phyloP scores from a whole-genome alignment of 2,888 invertebrate species.

The Apotomis betuletana region DNA sequence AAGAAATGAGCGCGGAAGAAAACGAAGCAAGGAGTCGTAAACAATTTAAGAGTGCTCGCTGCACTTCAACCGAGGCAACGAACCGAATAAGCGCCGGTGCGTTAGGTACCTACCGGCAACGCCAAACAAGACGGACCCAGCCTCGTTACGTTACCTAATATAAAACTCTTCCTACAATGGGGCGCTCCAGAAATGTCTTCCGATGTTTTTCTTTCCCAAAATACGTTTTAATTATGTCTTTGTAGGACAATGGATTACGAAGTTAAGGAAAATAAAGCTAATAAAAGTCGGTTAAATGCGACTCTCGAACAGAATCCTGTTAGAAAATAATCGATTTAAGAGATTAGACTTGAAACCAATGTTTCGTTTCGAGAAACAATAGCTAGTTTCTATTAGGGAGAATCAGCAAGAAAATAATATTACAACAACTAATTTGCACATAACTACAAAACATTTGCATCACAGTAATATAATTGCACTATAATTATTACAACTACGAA shows the following conservation, averaged over 20 bases:
- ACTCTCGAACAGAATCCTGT: conserved; percentile 17
- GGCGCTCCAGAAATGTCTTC: conserved; percentile 51
- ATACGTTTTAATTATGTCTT: conserved; percentile 56
- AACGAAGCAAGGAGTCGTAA: conserved; percentile 64
- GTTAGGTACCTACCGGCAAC: conserved; percentile 52
- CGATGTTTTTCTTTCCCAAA: conserved; percentile 49
- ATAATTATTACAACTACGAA: background rate
- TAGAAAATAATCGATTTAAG: conserved; percentile 24
- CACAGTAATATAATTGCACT: too few species aligned
- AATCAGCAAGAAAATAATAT: too few species aligned
- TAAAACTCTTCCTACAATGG: conserved; percentile 56
- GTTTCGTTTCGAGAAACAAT: background rate
- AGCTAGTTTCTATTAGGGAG: background rate
- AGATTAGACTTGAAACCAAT: conserved; percentile 4
- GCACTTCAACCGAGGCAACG: conserved; percentile 65
- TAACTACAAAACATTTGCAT: too few species aligned
- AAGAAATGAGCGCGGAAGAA: conserved; percentile 49
- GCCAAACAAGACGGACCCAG: conserved; percentile 57
- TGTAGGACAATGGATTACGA: conserved; percentile 54
- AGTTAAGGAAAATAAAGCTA: conserved; percentile 52
- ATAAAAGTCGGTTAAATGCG: conserved; percentile 44
- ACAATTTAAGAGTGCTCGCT: conserved; percentile 69
- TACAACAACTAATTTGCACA: too few species aligned
- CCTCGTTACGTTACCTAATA: conserved; percentile 45
- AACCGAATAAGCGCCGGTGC: conserved; percentile 65